These are phyloP conservation scores for Smutsia temminckii DNA, from an alignment of 2,797 vertebrate genomes.

Conservation along the genomic window DNA sequence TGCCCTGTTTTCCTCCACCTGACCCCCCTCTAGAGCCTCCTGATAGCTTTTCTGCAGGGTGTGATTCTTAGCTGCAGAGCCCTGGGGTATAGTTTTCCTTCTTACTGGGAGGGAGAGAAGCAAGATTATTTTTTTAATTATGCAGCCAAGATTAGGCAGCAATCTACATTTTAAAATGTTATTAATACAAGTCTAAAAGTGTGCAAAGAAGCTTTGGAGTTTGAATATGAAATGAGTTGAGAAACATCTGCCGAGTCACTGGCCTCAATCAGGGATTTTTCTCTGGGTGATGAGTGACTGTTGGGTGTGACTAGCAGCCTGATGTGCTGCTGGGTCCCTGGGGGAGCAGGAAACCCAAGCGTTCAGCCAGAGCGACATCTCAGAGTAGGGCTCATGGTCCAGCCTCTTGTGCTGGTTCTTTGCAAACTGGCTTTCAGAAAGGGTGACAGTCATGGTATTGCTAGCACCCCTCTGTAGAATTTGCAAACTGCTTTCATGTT, in stretches of 20 bases:
- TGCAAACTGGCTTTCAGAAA: not conserved
- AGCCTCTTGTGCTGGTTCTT: not conserved
- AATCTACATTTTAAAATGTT: slow-evolving; percentile 86
- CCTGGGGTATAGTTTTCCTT: slow-evolving; percentile 81
- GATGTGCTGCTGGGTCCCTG: not conserved
- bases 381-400: fast-evolving
- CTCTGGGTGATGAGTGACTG: slow-evolving; percentile 56
- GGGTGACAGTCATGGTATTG: not conserved
- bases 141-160: slow-evolving; percentile 85
- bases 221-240: slow-evolving; percentile 83
- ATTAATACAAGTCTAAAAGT: slow-evolving; percentile 86
- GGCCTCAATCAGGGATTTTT: slow-evolving; percentile 71
- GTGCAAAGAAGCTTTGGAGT: slow-evolving; percentile 80
- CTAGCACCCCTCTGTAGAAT: not conserved
- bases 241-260: slow-evolving; percentile 79
- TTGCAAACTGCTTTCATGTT: not conserved
- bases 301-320: slow-evolving; percentile 4
- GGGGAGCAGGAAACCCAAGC: not conserved
- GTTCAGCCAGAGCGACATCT: not conserved
- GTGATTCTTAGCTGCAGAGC: slow-evolving; percentile 79
- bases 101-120: slow-evolving; percentile 79
- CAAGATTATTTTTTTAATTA: slow-evolving; percentile 85
- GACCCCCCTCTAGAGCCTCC: not conserved
- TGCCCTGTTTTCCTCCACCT: not conserved
- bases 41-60: slow-evolving; percentile 69